Percentiles rank a stretch among this genome's conserved stretches.
Conservation (phyloP, 2,797 vertebrate species). For the Menidia menidia region DNA sequence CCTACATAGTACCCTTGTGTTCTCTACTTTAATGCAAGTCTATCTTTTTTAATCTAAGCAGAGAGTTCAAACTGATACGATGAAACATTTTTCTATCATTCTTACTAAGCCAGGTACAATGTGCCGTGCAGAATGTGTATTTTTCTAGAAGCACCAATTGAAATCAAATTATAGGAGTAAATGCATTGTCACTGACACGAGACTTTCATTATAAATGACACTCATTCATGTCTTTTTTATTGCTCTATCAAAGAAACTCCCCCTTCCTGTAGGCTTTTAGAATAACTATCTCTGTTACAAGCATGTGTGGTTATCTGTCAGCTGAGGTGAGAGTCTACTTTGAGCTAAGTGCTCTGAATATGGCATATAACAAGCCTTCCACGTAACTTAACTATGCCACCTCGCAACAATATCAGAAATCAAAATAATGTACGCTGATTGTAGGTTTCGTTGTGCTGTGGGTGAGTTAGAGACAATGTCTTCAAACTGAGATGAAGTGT, state of each 20-base stretch:
- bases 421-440: constrained; percentile 54
- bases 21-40: constrained; percentile 41
- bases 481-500: constrained; percentile 53
- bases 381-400: constrained; percentile 51
- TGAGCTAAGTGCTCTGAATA: constrained; percentile 58
- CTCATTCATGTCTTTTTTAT: constrained; percentile 10
- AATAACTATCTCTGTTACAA: constrained; percentile 15
- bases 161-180: neutral
- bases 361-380: constrained; percentile 60
- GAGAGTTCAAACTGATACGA: constrained; percentile 4
- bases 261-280: neutral
- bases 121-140: neutral
- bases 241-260: constrained; percentile 11
- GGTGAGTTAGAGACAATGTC: constrained; percentile 38
- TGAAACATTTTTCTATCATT: constrained; percentile 1
- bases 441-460: constrained; percentile 44
- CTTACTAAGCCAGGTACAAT: neutral
- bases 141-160: neutral
- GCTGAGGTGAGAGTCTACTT: constrained; percentile 46
- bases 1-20: constrained; percentile 29
- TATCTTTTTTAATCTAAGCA: constrained; percentile 13
- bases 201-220: constrained; percentile 7
- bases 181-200: constrained; percentile 18
- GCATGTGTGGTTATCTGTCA: constrained; percentile 50
- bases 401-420: constrained; percentile 58